Evolutionary conservation across 2,797 vertebrate genomes (phyloP), one percentile per base, ranked within the genome.

Genomic region (Lepilemur septentrionalis): DNA sequence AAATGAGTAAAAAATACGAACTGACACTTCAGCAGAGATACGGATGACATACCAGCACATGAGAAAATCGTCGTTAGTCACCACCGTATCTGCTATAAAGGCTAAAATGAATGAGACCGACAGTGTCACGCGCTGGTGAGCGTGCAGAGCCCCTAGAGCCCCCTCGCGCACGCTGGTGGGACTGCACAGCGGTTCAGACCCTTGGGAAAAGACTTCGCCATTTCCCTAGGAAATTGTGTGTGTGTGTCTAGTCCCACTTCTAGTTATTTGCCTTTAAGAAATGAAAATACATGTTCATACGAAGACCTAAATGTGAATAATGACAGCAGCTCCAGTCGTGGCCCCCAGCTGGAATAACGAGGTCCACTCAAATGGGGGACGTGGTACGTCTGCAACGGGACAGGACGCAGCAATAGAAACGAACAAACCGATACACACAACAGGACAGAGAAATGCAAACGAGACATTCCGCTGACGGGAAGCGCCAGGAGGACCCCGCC

Each of bases 111-210:
- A 0, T 32, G 13, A 23, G 88, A 30, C 13, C 0, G 9, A 15
- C 2, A 0, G 0, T 0, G 0, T 17, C 23, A 1, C 2, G 7
- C 5, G 46, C 2, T 38, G 78, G 5, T 2, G 10, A 7, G 59
- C 10, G 8, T 11, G 22, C 7, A 5, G 10, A 25, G 4, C 7
- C 7, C 48, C n/a, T 11, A 25, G 18, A 18, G 5, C 48, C 1
- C 46, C 1, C 46, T 20, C 9, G 12, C 14, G 0, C 11, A 4
- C 0, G 22, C 48, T 32, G 48, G 55, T 1, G 32, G 41, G 41
- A 22, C 11, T 2, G 18, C 28, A 11, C 10, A 57, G 22, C 0
- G 2, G 41, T 23, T 18, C 32, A 30, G 23, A 30, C 22, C 55
- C 22, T 32, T 28, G 67, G 65, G 55, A 20, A 67, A 81, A 17